Conservation (phyloP, 2,888 invertebrate species). For the Thysanoteuthis rhombus region DNA sequence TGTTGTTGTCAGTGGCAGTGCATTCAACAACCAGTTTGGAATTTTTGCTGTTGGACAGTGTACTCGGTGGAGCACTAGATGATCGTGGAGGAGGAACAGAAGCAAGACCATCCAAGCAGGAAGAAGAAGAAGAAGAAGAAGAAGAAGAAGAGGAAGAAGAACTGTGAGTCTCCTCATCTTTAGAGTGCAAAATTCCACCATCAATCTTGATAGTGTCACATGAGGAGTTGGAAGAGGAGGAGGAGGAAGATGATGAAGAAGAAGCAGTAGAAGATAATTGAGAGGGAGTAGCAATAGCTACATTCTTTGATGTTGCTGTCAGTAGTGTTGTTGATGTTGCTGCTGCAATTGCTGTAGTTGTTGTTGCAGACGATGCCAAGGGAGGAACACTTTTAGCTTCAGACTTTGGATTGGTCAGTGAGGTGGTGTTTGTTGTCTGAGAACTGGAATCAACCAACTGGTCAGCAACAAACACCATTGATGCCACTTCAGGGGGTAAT, state of each 20-base stretch:
- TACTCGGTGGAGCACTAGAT: slow-evolving; percentile 57
- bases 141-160: slow-evolving; percentile 43
- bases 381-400: not conserved
- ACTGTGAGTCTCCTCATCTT: slow-evolving; percentile 38
- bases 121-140: slow-evolving; percentile 41
- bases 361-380: slow-evolving; percentile 14
- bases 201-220: slow-evolving; percentile 12
- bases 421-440: slow-evolving; percentile 27
- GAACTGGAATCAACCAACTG: slow-evolving; percentile 30
- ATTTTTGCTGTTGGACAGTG: slow-evolving; percentile 36
- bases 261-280: not conserved
- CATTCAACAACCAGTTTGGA: slow-evolving; percentile 36
- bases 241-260: not conserved
- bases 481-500: slow-evolving; percentile 40
- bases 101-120: slow-evolving; percentile 39
- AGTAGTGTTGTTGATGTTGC: not conserved
- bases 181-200: not conserved
- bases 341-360: slow-evolving; percentile 18
- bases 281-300: not conserved
- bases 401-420: slow-evolving; percentile 14
- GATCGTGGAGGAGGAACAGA: slow-evolving; percentile 49
- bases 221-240: slow-evolving; percentile 13
- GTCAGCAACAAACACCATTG: slow-evolving; percentile 34
- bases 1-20: slow-evolving; percentile 32
- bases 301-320: not conserved